These are phyloP conservation scores for Chionoecetes opilio DNA, from an alignment of 1,140 invertebrate species.

Conservation along the genomic window DNA sequence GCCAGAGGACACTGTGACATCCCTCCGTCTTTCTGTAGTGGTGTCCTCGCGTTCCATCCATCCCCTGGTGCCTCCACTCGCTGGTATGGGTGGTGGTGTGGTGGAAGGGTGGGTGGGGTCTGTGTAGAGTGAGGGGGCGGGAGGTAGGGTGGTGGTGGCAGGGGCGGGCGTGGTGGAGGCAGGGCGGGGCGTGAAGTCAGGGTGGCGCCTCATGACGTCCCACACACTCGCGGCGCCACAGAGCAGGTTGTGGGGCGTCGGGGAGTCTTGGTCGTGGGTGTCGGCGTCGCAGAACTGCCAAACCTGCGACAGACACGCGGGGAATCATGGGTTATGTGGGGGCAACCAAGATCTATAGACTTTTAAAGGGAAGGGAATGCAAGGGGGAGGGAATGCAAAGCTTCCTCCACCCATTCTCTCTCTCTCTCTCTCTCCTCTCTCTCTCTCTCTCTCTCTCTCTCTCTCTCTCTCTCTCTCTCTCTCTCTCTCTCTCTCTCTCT, in stretches of 20 bases:
- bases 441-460: too few species aligned
- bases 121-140: neutral
- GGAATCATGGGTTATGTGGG: too few species aligned
- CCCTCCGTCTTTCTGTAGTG: neutral
- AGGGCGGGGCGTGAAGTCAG: conserved; percentile 53
- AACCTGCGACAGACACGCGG: conserved; percentile 46
- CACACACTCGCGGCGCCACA: conserved; percentile 72
- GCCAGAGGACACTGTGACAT: neutral
- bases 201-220: conserved; percentile 73
- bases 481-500: too few species aligned
- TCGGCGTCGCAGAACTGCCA: conserved; percentile 71
- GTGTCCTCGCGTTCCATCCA: neutral
- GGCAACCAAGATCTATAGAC: too few species aligned
- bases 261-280: conserved; percentile 71
- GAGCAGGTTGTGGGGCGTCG: conserved; percentile 75
- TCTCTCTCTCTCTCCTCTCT: too few species aligned
- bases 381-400: too few species aligned
- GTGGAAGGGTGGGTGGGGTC: neutral
- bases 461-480: too few species aligned
- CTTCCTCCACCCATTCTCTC: too few species aligned
- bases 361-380: too few species aligned
- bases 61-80: neutral
- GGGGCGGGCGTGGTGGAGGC: neutral
- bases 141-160: neutral
- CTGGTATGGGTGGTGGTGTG: neutral